phyloP scores from a whole-genome alignment of 2,888 invertebrate genomes.

The Drosophila bunnanda region DNA sequence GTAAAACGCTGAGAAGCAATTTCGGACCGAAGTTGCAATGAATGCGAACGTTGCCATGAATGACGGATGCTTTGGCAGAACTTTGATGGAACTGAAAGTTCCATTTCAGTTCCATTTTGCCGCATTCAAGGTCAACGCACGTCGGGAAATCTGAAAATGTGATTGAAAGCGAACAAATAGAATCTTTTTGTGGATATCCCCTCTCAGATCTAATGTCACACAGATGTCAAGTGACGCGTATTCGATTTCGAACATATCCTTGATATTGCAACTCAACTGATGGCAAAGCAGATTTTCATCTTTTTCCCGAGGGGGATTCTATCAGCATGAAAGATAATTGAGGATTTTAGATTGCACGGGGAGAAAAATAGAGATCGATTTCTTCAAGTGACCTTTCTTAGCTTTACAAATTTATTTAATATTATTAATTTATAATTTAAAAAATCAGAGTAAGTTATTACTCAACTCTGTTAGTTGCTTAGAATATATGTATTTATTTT shows the following conservation, averaged over 20 bases:
- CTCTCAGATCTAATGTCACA: conserved; percentile 28
- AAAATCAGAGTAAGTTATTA: background rate
- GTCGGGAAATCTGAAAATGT: conserved; percentile 39
- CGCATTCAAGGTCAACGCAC: conserved; percentile 34
- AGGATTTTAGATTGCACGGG: conserved; percentile 27
- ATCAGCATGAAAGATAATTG: conserved; percentile 37
- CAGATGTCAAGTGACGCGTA: conserved; percentile 37
- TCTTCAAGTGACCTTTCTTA: too few species aligned
- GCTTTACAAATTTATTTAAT: background rate
- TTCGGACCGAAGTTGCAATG: conserved; percentile 65
- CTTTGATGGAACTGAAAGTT: conserved; percentile 39
- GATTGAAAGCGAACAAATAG: conserved; percentile 46
- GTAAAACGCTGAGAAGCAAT: conserved; percentile 68
- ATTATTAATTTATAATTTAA: background rate
- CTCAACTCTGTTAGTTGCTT: background rate
- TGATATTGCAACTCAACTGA: conserved; percentile 41
- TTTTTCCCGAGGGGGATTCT: conserved; percentile 10
- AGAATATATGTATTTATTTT: background rate
- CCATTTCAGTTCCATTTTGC: conserved; percentile 21
- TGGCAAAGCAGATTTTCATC: conserved; percentile 23
- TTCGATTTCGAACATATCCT: conserved; percentile 22
- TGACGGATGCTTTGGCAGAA: conserved; percentile 46
- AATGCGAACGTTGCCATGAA: conserved; percentile 57
- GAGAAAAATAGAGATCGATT: too few species aligned
- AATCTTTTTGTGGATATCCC: conserved; percentile 22